Evolutionary conservation across 2,113 vertebrate genomes (phyloP), one percentile per base, ranked within the genome.

Genomic region (Origma solitaria): DNA sequence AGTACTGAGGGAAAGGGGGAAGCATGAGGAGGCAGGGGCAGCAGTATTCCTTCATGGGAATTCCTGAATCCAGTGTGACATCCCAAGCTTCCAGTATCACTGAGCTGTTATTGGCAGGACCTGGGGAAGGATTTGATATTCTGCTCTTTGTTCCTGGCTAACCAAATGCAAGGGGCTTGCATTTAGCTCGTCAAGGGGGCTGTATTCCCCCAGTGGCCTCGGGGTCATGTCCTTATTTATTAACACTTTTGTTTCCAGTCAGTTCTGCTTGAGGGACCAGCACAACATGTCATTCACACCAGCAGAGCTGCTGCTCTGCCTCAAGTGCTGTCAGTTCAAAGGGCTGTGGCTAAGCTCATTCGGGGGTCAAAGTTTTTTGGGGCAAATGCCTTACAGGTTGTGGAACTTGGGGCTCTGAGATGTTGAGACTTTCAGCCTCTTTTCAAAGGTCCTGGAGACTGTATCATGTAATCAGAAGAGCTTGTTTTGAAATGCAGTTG

Each of bases 401-500:
- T 71, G 19, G 70, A 94, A 95, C 92, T 91, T 97, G 82, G 82
- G 88, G 82, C 78, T 65, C 78, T 84, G 72, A 82, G 86, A 28
- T 62, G 54, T 38, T 20, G 37, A 88, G 86, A 86, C 80, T 84
- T 35, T 57, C 83, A 87, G 75, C 45, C 86, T 86, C 37, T 95
- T 94, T 80, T 90, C 93, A 89, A 93, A 95, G 86, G 88, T 88
- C 92, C 71, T 38, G 23, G 40, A 91, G 85, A 92, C 33, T 76
- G n/a, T 62, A 65, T 54, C 23, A 0, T 18, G 35, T 90, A 75
- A 72, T 66, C 73, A 45, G 51, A 64, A 10, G 25, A 24, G 45
- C 60, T 69, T 28, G 14, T 73, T 90, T 90, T 81, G 75, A 83
- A 96, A 81, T 22, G 27, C 82, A 83, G 17, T 33, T 5, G 0